Percentiles rank a stretch among this genome's conserved stretches.
These are phyloP conservation scores for Amorpha juglandis DNA, from an alignment of 2,888 invertebrate species.

Conservation along the genomic window DNA sequence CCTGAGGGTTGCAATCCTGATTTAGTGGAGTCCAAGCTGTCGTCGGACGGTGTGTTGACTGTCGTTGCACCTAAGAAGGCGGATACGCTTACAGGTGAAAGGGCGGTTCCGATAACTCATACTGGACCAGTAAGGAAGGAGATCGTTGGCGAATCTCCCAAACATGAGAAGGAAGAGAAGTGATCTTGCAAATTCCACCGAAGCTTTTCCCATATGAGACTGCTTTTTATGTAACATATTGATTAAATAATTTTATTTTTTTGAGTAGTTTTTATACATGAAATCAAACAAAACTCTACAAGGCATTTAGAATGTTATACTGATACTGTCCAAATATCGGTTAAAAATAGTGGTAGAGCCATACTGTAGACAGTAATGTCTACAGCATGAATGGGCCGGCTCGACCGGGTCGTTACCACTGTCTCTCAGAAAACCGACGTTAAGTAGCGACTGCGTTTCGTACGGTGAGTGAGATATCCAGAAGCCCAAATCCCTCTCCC, in stretches of 20 bases:
- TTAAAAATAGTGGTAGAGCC: too few relatives aligned
- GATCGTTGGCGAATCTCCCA: conserved; percentile 43
- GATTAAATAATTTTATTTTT: not conserved
- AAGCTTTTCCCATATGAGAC: conserved; percentile 30
- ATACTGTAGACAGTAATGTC: too few relatives aligned
- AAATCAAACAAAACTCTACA: not conserved
- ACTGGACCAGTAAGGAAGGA: conserved; percentile 82
- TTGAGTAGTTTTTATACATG: not conserved
- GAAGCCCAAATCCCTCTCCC: too few relatives aligned
- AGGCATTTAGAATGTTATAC: too few relatives aligned
- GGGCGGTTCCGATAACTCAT: conserved; percentile 83
- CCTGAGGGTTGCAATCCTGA: conserved; percentile 89
- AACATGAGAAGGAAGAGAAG: conserved; percentile 32
- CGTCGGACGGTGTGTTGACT: conserved; percentile 90
- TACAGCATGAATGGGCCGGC: too few relatives aligned
- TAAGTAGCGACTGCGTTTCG: too few relatives aligned
- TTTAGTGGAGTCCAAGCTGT: conserved; percentile 88
- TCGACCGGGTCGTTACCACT: too few relatives aligned
- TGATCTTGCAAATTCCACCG: conserved; percentile 19
- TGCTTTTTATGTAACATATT: conserved; percentile 32
- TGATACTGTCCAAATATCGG: too few relatives aligned
- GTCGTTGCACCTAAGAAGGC: conserved; percentile 85
- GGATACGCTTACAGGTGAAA: conserved; percentile 67
- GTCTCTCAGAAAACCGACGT: too few relatives aligned
- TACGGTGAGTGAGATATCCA: too few relatives aligned